phyloP scores from a whole-genome alignment of 2,113 vertebrate genomes.

The Cygnus buccinator region DNA sequence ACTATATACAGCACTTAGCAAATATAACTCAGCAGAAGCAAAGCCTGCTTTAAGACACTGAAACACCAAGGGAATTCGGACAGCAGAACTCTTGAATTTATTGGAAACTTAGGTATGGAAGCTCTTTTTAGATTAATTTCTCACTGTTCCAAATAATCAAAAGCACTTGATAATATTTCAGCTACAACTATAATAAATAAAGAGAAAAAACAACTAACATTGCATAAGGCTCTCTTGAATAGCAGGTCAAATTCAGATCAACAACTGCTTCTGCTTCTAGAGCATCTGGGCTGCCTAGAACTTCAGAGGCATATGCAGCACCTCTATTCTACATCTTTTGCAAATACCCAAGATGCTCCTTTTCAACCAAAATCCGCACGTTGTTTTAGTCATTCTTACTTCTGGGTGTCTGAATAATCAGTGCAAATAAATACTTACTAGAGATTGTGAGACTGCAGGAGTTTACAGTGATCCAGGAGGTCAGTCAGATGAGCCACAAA shows the following conservation, averaged over 20 bases:
- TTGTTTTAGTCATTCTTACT: background rate
- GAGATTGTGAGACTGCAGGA: slow-evolving; percentile 95
- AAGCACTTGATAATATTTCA: background rate
- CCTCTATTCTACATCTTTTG: background rate
- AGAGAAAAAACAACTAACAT: background rate
- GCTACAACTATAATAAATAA: background rate
- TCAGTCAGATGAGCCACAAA: slow-evolving; percentile 97
- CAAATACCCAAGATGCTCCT: background rate
- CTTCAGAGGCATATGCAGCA: background rate
- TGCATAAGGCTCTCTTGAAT: background rate
- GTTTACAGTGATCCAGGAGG: slow-evolving; percentile 94
- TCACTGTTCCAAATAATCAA: background rate
- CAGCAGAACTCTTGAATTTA: background rate
- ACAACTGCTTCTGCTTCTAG: background rate
- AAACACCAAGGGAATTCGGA: background rate
- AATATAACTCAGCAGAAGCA: background rate
- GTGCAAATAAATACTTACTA: slow-evolving; percentile 81
- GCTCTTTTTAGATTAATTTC: background rate
- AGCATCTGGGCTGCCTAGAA: background rate
- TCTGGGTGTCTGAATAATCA: background rate
- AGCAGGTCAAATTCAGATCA: background rate
- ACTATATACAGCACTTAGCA: background rate
- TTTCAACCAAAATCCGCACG: background rate
- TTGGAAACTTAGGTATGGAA: background rate
- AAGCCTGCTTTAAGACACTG: background rate